Evolutionary conservation across 2,888 invertebrate species (phyloP).

Genomic region (Polydrusus tereticollis): DNA sequence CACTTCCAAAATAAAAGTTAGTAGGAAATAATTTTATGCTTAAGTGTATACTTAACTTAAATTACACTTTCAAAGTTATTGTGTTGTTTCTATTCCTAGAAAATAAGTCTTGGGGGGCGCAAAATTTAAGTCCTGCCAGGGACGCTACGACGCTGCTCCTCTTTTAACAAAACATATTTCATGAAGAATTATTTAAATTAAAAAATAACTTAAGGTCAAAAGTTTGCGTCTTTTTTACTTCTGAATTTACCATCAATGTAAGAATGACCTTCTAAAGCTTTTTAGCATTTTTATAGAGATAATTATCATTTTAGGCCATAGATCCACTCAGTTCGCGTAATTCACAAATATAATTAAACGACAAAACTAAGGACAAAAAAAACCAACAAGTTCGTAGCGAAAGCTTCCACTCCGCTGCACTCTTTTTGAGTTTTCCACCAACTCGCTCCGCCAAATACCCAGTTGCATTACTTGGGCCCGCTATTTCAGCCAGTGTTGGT

Average conservation of each 20-base stretch:
- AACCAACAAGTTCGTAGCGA: slow-evolving; percentile 13
- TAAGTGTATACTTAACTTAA: too few relatives aligned
- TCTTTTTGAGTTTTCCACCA: slow-evolving; percentile 17
- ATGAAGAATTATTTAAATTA: too few relatives aligned
- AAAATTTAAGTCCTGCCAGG: too few relatives aligned
- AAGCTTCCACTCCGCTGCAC: slow-evolving; percentile 9
- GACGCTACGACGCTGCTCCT: too few relatives aligned
- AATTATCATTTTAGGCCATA: neutral
- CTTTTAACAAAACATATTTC: too few relatives aligned
- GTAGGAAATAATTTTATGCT: too few relatives aligned
- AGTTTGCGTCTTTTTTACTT: neutral
- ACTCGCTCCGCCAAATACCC: slow-evolving; percentile 16
- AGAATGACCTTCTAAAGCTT: neutral
- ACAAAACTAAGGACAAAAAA: slow-evolving; percentile 18
- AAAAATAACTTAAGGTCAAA: too few relatives aligned
- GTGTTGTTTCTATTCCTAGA: too few relatives aligned
- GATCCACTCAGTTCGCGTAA: neutral
- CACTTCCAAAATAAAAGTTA: too few relatives aligned
- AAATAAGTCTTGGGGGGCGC: too few relatives aligned
- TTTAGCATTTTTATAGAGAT: neutral
- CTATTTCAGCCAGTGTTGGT: neutral
- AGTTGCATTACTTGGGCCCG: slow-evolving; percentile 14
- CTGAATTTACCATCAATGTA: neutral
- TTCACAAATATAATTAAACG: slow-evolving; percentile 9
- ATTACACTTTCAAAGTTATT: too few relatives aligned